Percentiles rank a stretch among this genome's conserved stretches.
Evolutionary conservation across 2,888 invertebrate species (phyloP).

Genomic region (Dinocampus coccinellae): DNA sequence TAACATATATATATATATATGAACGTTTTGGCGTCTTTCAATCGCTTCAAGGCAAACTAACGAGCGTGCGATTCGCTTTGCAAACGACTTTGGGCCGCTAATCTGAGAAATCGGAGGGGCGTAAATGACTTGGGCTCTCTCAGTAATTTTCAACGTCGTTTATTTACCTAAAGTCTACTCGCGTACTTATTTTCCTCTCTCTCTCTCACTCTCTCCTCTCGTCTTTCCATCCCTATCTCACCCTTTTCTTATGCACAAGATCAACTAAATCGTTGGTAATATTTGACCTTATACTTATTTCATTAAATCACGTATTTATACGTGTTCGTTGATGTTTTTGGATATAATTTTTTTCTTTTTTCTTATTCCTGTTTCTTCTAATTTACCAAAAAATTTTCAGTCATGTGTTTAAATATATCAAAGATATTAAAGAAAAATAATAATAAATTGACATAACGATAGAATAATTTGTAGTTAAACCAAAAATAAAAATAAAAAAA

Average conservation of each 20-base stretch:
- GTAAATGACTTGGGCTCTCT: constrained; percentile 35
- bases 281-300: constrained; percentile 19
- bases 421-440: too few species aligned
- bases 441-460: constrained; percentile 42
- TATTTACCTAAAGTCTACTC: constrained; percentile 3
- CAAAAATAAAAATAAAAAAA: constrained; percentile 45
- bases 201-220: not conserved
- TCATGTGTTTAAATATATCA: too few species aligned
- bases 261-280: constrained; percentile 10
- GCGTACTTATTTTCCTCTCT: not conserved
- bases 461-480: constrained; percentile 49
- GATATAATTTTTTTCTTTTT: too few species aligned
- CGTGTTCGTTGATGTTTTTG: not conserved
- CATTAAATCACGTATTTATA: constrained; percentile 2
- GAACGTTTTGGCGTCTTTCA: constrained; percentile 22
- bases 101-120: constrained; percentile 39
- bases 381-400: not conserved
- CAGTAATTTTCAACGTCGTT: constrained; percentile 5
- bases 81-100: constrained; percentile 37
- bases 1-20: not conserved
- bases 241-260: not conserved
- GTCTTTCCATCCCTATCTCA: too few species aligned
- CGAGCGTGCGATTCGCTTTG: constrained; percentile 43
- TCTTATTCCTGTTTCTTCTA: not conserved
- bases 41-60: constrained; percentile 49